These are phyloP conservation scores for Pempheris klunzingeri DNA, from an alignment of 2,797 vertebrate genomes.

Conservation along the genomic window DNA sequence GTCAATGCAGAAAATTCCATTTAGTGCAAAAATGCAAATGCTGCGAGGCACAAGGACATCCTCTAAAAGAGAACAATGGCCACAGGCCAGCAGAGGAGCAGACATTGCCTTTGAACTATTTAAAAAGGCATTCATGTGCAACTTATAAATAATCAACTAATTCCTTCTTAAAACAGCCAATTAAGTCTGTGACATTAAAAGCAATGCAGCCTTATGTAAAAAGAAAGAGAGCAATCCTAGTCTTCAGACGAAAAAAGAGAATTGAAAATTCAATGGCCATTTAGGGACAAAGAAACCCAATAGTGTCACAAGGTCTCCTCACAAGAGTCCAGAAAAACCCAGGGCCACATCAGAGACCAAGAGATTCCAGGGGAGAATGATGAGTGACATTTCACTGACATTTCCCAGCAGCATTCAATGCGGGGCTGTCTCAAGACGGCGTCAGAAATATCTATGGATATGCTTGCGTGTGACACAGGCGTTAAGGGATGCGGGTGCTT, in stretches of 20 bases:
- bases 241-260: slow-evolving; percentile 48
- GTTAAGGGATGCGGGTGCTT: slow-evolving; percentile 79
- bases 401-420: slow-evolving; percentile 84
- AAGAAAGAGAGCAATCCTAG: slow-evolving; percentile 49
- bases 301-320: slow-evolving; percentile 76
- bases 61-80: slow-evolving; percentile 88
- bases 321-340: slow-evolving; percentile 68
- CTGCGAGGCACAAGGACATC: slow-evolving; percentile 86
- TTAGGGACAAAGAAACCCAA: slow-evolving; percentile 71
- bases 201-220: slow-evolving; percentile 41
- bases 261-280: slow-evolving; percentile 65
- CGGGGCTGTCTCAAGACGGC: slow-evolving; percentile 69
- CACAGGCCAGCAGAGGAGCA: slow-evolving; percentile 82
- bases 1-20: slow-evolving; percentile 92
- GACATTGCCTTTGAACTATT: slow-evolving; percentile 90
- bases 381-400: slow-evolving; percentile 89
- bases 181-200: slow-evolving; percentile 81
- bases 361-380: slow-evolving; percentile 78
- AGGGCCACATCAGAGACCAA: slow-evolving; percentile 71
- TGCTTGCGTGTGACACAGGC: slow-evolving; percentile 77
- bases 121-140: slow-evolving; percentile 88
- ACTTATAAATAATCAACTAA: slow-evolving; percentile 92
- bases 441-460: slow-evolving; percentile 84
- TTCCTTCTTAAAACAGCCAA: slow-evolving; percentile 83
- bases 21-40: slow-evolving; percentile 94